Conservation (phyloP, 2,113 vertebrate genomes). For the Mobula birostris region DNA sequence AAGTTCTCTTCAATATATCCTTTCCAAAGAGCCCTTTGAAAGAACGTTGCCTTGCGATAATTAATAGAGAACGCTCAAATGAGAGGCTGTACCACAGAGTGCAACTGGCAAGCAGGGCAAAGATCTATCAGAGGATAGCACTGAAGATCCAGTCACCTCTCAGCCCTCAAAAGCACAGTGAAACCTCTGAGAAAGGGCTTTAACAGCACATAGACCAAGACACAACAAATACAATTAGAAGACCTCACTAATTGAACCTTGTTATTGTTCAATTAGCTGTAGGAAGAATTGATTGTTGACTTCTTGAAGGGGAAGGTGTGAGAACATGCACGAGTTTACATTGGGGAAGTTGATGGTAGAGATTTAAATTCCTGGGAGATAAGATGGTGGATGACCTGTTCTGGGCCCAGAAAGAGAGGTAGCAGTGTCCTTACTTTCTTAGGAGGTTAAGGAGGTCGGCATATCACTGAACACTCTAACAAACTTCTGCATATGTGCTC, state of each 20-base stretch:
- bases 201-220: not conserved
- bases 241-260: not conserved
- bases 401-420: no score
- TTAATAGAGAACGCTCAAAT: not conserved
- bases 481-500: no score
- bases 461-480: no score
- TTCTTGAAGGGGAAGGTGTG: no score
- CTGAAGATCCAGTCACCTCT: not conserved
- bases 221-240: not conserved
- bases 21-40: not conserved
- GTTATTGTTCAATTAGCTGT: no score
- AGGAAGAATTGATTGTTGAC: no score
- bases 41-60: not conserved
- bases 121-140: not conserved
- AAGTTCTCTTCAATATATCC: not conserved
- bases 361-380: no score
- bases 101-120: not conserved
- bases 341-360: no score
- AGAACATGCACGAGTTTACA: no score
- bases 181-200: not conserved
- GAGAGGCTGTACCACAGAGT: not conserved
- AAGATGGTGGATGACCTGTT: no score
- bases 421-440: no score
- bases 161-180: not conserved
- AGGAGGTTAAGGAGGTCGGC: no score